phyloP scores from a whole-genome alignment of 2,113 vertebrate genomes.

The Prolemur simus region DNA sequence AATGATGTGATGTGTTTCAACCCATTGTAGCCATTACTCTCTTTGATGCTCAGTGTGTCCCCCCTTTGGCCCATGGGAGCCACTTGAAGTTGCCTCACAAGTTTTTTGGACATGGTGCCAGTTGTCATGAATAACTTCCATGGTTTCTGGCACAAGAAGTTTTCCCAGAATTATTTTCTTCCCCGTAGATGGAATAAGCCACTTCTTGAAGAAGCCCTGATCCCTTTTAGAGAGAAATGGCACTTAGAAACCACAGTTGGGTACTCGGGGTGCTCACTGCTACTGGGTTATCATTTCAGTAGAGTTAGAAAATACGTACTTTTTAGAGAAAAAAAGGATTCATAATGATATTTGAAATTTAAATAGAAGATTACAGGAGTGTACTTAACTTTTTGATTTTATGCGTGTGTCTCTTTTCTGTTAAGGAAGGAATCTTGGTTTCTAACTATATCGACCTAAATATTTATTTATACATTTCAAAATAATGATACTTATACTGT shows the following conservation, averaged over 20 bases:
- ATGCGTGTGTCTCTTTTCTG: not conserved
- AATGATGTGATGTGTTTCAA: not conserved
- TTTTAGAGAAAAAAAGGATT: not conserved
- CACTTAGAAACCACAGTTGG: not conserved
- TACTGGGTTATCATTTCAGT: not conserved
- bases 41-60: not conserved
- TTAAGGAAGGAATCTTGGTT: not conserved
- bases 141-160: not conserved
- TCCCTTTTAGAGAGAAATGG: not conserved
- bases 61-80: not conserved
- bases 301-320: not conserved
- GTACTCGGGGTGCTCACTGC: not conserved
- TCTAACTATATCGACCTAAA: not conserved
- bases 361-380: not conserved
- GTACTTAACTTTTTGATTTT: slow-evolving; percentile 1
- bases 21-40: not conserved
- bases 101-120: not conserved
- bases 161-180: not conserved
- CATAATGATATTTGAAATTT: not conserved
- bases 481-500: not conserved
- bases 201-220: not conserved
- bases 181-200: not conserved
- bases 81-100: not conserved
- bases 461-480: not conserved
- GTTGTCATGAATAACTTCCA: not conserved